Conservation (phyloP, 1,140 invertebrate genomes). For the Cecropterus lyciades region DNA sequence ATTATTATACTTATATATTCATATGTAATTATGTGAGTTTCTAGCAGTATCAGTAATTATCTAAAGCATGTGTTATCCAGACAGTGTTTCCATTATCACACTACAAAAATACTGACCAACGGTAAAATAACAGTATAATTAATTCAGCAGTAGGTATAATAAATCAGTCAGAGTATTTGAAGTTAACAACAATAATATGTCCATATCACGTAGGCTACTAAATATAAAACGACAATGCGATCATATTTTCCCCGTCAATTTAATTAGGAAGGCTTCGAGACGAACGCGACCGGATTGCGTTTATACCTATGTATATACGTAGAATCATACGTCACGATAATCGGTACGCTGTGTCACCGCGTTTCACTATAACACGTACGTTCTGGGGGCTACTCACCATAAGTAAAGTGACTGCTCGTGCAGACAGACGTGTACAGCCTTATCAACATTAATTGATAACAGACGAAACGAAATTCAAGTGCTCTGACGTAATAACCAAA, state of each 20-base stretch:
- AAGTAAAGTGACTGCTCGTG: conserved; percentile 11
- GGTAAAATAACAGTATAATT: too few relatives aligned
- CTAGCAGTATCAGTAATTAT: too few relatives aligned
- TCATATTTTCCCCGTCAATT: conserved; percentile 7
- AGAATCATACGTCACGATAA: conserved; percentile 22
- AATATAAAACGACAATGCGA: neutral
- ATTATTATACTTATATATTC: too few relatives aligned
- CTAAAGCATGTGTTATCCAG: too few relatives aligned
- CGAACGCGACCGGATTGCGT: conserved; percentile 10
- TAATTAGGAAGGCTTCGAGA: conserved; percentile 2
- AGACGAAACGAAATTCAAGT: neutral
- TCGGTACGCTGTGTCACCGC: conserved; percentile 18
- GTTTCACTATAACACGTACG: conserved; percentile 23
- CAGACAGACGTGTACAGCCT: conserved; percentile 13
- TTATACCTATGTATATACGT: conserved; percentile 17
- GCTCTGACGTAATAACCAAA: conserved; percentile 11
- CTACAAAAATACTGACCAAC: too few relatives aligned
- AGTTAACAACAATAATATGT: neutral
- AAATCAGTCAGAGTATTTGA: too few relatives aligned
- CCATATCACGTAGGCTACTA: neutral
- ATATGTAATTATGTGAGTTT: too few relatives aligned
- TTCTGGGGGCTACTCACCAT: conserved; percentile 6
- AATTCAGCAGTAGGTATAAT: too few relatives aligned
- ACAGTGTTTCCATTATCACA: too few relatives aligned
- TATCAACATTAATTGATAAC: conserved; percentile 10